These are phyloP conservation scores for Zaprionus davidi DNA, from an alignment of 1,140 invertebrate genomes.

Conservation along the genomic window DNA sequence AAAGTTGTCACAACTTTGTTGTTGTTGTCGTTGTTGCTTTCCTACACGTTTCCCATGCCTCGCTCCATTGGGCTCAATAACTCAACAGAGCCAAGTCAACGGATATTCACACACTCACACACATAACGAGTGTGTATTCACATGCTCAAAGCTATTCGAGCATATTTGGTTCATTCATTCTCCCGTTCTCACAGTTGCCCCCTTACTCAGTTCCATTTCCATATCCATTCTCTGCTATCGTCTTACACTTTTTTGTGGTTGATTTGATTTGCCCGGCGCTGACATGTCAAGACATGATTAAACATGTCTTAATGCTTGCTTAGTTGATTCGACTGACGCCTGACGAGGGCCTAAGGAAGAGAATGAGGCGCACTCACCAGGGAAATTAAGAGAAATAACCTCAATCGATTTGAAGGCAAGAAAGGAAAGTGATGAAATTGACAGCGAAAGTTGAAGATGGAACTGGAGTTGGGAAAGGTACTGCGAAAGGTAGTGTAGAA, in stretches of 20 bases:
- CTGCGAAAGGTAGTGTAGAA: not conserved
- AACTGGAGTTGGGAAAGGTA: not conserved
- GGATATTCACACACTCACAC: constrained; percentile 36
- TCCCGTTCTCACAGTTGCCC: constrained; percentile 1
- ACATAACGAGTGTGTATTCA: constrained; percentile 9
- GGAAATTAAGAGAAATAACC: constrained; percentile 58
- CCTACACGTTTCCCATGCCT: constrained; percentile 25
- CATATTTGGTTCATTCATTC: not conserved
- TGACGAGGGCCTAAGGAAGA: constrained; percentile 39
- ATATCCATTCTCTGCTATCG: constrained; percentile 33
- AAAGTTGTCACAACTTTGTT: constrained; percentile 68
- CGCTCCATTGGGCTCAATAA: constrained; percentile 40
- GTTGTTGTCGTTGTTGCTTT: not conserved
- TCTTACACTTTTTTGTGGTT: constrained; percentile 32
- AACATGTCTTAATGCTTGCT: constrained; percentile 57
- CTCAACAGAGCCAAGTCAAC: constrained; percentile 7
- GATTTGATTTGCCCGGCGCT: constrained; percentile 22
- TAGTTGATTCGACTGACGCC: constrained; percentile 17
- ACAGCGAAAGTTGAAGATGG: not conserved
- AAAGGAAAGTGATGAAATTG: constrained; percentile 29
- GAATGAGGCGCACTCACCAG: constrained; percentile 38
- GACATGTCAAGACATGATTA: constrained; percentile 55
- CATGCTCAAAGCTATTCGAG: constrained; percentile 6
- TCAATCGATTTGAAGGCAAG: constrained; percentile 29
- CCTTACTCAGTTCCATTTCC: no score